These are phyloP conservation scores for Sarcophaga subvicina DNA, from an alignment of 2,888 invertebrate genomes.

Conservation along the genomic window DNA sequence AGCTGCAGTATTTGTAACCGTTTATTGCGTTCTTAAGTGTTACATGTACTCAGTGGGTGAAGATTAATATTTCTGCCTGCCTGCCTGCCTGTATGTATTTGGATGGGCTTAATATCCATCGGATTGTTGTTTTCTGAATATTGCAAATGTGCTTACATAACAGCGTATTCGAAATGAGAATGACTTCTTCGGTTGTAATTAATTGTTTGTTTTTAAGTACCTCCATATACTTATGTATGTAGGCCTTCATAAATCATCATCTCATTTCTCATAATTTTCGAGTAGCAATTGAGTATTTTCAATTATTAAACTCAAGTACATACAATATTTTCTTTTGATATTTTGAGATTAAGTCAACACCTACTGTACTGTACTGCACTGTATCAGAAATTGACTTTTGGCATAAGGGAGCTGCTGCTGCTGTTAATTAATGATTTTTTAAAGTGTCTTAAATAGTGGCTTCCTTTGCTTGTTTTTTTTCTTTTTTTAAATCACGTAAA, in stretches of 20 bases:
- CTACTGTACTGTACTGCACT: constrained; percentile 53
- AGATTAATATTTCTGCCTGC: constrained; percentile 2
- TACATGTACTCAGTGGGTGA: constrained; percentile 65
- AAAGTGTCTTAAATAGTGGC: constrained; percentile 48
- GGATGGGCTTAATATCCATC: neutral
- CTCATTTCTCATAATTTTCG: constrained; percentile 42
- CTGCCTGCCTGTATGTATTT: neutral
- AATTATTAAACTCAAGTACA: constrained; percentile 48
- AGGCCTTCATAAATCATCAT: constrained; percentile 61
- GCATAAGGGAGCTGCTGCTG: constrained; percentile 1
- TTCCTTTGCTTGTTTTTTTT: neutral
- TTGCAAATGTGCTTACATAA: constrained; percentile 55
- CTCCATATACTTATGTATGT: neutral
- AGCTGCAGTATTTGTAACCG: constrained; percentile 36
- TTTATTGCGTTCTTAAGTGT: constrained; percentile 55
- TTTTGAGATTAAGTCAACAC: constrained; percentile 63
- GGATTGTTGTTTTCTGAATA: neutral
- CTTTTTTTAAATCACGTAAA: constrained; percentile 11
- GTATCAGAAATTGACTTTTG: neutral
- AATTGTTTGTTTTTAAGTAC: constrained; percentile 55
- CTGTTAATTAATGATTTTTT: constrained; percentile 51
- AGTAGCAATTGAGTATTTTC: constrained; percentile 16
- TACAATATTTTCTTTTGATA: constrained; percentile 19
- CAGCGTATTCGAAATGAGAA: neutral
- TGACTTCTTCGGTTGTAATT: constrained; percentile 20